Conservation (phyloP, 1,140 invertebrate species). For the Belonocnema kinseyi region DNA sequence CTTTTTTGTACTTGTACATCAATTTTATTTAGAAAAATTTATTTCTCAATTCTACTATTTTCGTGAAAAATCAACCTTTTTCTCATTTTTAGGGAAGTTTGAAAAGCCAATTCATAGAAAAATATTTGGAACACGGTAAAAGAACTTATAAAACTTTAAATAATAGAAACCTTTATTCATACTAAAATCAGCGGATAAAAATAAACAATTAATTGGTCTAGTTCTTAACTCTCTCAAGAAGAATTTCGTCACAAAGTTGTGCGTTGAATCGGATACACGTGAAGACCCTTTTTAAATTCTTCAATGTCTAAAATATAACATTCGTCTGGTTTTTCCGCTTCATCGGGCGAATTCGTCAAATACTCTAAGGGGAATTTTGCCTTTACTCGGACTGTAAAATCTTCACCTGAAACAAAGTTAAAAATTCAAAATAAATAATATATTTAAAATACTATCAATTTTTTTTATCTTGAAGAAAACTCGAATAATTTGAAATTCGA, state of each 20-base stretch:
- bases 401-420: background rate
- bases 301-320: slow-evolving; percentile 52
- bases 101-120: too few relatives aligned
- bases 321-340: slow-evolving; percentile 38
- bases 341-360: slow-evolving; percentile 45
- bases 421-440: slow-evolving; percentile 34
- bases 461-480: too few relatives aligned
- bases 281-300: slow-evolving; percentile 58
- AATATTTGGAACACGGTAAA: too few relatives aligned
- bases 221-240: background rate
- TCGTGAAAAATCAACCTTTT: too few relatives aligned
- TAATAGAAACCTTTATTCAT: background rate
- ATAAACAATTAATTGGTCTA: slow-evolving; percentile 12
- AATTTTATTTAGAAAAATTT: too few relatives aligned
- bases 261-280: slow-evolving; percentile 61
- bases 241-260: slow-evolving; percentile 32
- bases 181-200: background rate
- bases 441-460: background rate
- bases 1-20: too few relatives aligned
- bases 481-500: too few relatives aligned
- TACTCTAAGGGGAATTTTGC: slow-evolving; percentile 53
- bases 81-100: too few relatives aligned
- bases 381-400: background rate
- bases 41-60: too few relatives aligned
- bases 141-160: background rate